Evolutionary conservation across 1,140 invertebrate genomes (phyloP), one percentile per base, ranked within the genome.

Genomic region (Bombyx mandarina): DNA sequence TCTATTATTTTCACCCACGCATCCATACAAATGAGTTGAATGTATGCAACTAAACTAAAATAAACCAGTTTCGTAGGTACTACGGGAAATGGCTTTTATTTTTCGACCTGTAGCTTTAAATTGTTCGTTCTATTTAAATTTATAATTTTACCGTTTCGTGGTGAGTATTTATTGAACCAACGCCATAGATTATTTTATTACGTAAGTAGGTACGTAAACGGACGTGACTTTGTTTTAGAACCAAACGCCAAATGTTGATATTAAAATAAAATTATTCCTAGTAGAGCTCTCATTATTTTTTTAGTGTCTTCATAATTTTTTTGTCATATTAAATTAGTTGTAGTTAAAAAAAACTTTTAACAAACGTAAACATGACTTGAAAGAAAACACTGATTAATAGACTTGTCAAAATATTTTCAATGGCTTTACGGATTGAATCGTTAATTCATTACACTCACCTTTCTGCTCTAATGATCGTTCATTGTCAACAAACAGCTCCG

Each of bases 401-500:
- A n/a, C 48, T 22, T 18, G n/a, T 22, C 48, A 49, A 49, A 49
- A 49, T 22, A 49, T 49, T 49, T 49, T 49, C 48, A 7, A 49
- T 18, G 48, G n/a, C 48, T 35, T 12, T 62, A 73, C 73, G 73
- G 68, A 69, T 60, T 61, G 49, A 65, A 58, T 69, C 68, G 69
- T 69, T 58, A 64, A 56, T 57, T 54, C 47, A 54, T 57, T 71
- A 61, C 65, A 82, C 82, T 86, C 72, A 86, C 83, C 83, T 86
- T 82, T 79, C 71, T 62, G 71, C 67, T 83, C 79, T 86, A 86
- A 84, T 83, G 79, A 78, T 70, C 69, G 63, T 70, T 66, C 83
- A 84, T 84, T 81, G 83, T 86, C 79, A 81, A 74, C 75, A 75
- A 78, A 78, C 68, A 45, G 53, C 22, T 44, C 45, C 73, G 64